phyloP scores from a whole-genome alignment of 2,888 invertebrate species.

The Bombyx huttoni region DNA sequence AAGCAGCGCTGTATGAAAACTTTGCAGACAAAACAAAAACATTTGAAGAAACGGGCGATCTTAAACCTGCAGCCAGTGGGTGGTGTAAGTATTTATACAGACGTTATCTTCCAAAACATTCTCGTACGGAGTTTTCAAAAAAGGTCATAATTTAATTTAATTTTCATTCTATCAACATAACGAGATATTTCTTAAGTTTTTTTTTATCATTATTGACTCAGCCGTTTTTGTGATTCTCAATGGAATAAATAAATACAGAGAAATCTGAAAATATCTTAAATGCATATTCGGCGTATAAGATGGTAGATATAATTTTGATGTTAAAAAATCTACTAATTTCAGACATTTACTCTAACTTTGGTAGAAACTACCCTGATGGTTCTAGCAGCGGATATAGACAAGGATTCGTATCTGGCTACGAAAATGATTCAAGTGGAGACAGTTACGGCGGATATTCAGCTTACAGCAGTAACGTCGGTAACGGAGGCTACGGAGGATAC shows the following conservation, averaged over 20 bases:
- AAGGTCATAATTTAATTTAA: no score
- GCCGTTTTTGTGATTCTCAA: no score
- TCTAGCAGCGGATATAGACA: constrained; percentile 10
- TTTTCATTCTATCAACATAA: no score
- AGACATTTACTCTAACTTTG: constrained; percentile 34
- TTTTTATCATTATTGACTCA: no score
- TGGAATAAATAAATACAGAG: no score
- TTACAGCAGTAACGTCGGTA: constrained; percentile 18
- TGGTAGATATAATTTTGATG: neutral
- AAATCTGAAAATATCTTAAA: no score
- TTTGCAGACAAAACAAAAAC: constrained; percentile 7
- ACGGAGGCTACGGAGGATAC: constrained; percentile 72
- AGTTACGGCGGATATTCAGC: constrained; percentile 8
- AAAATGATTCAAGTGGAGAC: constrained; percentile 2
- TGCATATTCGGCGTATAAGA: no score
- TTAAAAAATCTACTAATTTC: constrained; percentile 9
- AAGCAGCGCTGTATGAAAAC: constrained; percentile 9
- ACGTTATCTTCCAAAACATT: no score
- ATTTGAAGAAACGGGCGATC: constrained; percentile 24
- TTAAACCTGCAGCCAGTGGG: constrained; percentile 45
- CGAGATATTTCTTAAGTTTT: no score
- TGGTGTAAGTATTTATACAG: constrained; percentile 30
- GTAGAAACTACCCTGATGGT: constrained; percentile 28
- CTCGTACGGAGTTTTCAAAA: no score
- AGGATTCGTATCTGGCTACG: constrained; percentile 9